A percentile compares a stretch with the other conserved stretches of the same genome.
These are phyloP conservation scores for Tetragonula carbonaria DNA, from an alignment of 2,888 invertebrate species.

Conservation along the genomic window DNA sequence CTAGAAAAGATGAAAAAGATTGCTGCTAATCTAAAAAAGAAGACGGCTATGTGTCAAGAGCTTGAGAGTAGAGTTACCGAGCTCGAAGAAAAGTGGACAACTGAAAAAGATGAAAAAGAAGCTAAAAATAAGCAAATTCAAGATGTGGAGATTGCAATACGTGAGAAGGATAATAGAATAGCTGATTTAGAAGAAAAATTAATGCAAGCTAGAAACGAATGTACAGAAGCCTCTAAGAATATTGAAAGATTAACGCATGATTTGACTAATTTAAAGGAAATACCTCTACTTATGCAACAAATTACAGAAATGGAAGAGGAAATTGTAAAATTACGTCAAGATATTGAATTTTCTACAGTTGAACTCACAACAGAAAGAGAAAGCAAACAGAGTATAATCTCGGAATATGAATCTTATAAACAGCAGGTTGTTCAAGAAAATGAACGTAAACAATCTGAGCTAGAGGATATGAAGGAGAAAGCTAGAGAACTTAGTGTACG, in stretches of 20 bases:
- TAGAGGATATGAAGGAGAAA: conserved; percentile 79
- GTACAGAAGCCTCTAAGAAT: conserved; percentile 44
- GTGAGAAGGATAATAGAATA: conserved; percentile 76
- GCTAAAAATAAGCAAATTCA: conserved; percentile 73
- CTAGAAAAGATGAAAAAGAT: conserved; percentile 92
- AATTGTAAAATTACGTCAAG: conserved; percentile 58
- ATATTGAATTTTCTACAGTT: conserved; percentile 22
- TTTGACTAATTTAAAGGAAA: conserved; percentile 60
- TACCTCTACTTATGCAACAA: conserved; percentile 61
- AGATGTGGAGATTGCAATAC: conserved; percentile 65
- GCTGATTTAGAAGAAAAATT: conserved; percentile 73
- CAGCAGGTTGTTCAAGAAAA: conserved; percentile 50
- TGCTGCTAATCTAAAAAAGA: conserved; percentile 91
- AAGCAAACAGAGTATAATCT: conserved; percentile 49
- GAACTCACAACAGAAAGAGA: conserved; percentile 55
- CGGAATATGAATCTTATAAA: conserved; percentile 64
- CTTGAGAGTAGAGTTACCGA: conserved; percentile 85
- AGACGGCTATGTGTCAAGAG: conserved; percentile 87
- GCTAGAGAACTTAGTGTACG: conserved; percentile 80
- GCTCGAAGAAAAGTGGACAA: conserved; percentile 73
- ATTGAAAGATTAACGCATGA: conserved; percentile 62
- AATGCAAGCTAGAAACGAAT: conserved; percentile 51
- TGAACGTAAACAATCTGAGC: conserved; percentile 71
- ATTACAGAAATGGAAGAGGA: conserved; percentile 69
- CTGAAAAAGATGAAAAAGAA: conserved; percentile 79